A percentile compares a stretch with the other conserved stretches of the same genome.
Conservation (phyloP, 2,797 vertebrate genomes). For the Hephaestus fuliginosus region DNA sequence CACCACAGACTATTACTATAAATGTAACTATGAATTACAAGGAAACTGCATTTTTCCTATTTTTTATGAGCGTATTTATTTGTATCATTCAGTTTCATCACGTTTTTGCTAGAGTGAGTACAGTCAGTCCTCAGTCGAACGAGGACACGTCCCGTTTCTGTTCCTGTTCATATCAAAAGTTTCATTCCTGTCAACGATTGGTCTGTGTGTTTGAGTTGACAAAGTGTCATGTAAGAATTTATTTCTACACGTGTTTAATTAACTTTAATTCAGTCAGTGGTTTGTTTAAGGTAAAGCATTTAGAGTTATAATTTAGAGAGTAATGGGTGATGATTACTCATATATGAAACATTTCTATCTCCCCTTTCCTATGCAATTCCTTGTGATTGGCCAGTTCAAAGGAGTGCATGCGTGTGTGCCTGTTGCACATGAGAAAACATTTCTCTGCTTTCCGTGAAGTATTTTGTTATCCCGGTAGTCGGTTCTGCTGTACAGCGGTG, state of each 20-base stretch:
- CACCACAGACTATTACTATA: not conserved
- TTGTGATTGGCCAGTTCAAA: not conserved
- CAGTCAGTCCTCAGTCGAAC: constrained; percentile 15
- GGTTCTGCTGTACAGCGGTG: constrained; percentile 34
- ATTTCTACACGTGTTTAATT: not conserved
- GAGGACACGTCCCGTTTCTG: constrained; percentile 42
- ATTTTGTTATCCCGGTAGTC: constrained; percentile 26
- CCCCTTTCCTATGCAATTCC: not conserved
- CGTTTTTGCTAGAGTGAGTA: not conserved
- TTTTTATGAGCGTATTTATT: not conserved
- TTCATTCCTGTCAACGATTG: constrained; percentile 2
- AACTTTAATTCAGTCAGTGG: not conserved
- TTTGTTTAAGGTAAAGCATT: not conserved
- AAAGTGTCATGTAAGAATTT: not conserved
- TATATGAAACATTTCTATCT: not conserved
- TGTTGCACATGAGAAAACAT: constrained; percentile 5
- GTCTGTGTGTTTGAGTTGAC: not conserved
- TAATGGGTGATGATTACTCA: not conserved
- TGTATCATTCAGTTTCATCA: not conserved
- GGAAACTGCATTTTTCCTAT: not conserved
- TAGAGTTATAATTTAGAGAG: no score
- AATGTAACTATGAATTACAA: not conserved
- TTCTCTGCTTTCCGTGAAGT: constrained; percentile 13
- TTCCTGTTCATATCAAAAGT: constrained; percentile 21
- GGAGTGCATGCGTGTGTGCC: not conserved